Conservation (phyloP, 2,797 vertebrate species). For the Anguilla obscura region DNA sequence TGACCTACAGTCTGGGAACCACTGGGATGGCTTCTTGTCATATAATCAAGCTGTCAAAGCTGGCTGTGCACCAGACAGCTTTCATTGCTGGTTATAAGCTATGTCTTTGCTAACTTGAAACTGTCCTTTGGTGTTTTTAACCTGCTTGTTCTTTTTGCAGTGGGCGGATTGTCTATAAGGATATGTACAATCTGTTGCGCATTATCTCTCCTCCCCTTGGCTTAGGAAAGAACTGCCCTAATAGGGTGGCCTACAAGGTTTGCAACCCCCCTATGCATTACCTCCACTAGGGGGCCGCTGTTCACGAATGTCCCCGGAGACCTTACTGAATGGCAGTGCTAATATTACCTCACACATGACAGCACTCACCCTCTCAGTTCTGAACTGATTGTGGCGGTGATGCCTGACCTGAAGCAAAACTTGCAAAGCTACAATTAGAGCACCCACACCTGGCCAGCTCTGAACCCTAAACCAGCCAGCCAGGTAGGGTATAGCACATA, state of each 20-base stretch:
- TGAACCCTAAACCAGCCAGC: background rate
- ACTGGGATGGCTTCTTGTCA: background rate
- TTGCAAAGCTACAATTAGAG: conserved; percentile 65
- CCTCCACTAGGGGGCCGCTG: conserved; percentile 71
- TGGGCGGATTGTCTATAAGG: conserved; percentile 96
- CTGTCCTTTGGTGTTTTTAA: conserved; percentile 62
- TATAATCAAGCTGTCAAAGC: conserved; percentile 32
- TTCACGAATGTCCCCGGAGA: conserved; percentile 67
- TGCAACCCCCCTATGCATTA: conserved; percentile 78
- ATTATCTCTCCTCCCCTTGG: conserved; percentile 95
- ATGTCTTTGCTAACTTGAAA: conserved; percentile 59
- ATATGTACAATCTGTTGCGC: conserved; percentile 98
- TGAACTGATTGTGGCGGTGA: conserved; percentile 80
- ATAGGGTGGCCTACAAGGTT: conserved; percentile 99
- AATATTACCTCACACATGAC: conserved; percentile 76
- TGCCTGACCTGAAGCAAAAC: conserved; percentile 74
- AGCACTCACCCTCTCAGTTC: conserved; percentile 71
- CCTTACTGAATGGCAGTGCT: conserved; percentile 79
- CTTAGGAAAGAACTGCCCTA: conserved; percentile 98
- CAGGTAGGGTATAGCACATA: background rate
- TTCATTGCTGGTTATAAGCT: conserved; percentile 48
- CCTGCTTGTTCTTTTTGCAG: conserved; percentile 76
- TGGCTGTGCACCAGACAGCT: conserved; percentile 51
- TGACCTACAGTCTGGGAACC: background rate
- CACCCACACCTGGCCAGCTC: background rate